Conservation (phyloP, 2,797 vertebrate genomes). For the Fringilla coelebs region DNA sequence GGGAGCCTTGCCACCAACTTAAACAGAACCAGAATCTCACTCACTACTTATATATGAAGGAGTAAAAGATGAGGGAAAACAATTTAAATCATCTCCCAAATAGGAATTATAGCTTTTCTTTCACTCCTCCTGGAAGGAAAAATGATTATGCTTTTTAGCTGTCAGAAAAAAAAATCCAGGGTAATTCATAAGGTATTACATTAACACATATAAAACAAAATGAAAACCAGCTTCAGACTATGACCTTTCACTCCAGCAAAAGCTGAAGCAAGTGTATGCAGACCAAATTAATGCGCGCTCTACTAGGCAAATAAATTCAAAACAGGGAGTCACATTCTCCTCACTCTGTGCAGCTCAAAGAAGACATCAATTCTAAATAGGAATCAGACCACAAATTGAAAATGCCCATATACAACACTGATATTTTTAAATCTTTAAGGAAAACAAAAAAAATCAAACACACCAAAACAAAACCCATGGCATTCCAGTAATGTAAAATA, state of each 20-base stretch:
- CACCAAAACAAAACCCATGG: background rate
- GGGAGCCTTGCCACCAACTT: background rate
- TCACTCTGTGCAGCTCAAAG: background rate
- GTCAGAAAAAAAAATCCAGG: constrained; percentile 72
- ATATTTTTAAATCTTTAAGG: background rate
- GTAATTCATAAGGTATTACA: constrained; percentile 80
- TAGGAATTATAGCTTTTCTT: constrained; percentile 72
- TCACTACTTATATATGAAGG: constrained; percentile 39
- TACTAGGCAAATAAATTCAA: constrained; percentile 76
- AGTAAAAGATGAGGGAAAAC: constrained; percentile 60
- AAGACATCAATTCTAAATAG: background rate
- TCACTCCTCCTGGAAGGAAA: constrained; percentile 73
- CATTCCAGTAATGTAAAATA: background rate
- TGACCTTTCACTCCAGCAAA: constrained; percentile 77
- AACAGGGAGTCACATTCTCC: constrained; percentile 12
- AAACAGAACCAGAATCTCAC: background rate
- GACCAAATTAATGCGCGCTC: constrained; percentile 74
- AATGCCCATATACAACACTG: background rate
- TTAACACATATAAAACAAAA: constrained; percentile 80
- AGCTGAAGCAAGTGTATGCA: constrained; percentile 75
- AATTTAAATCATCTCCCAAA: constrained; percentile 70
- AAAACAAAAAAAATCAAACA: background rate
- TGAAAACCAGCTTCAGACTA: constrained; percentile 76
- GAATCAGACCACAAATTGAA: background rate
- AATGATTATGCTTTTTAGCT: constrained; percentile 80